Base-by-base conservation (phyloP, 2,797 vertebrate genomes). In the Pogonophryne albipinna region DNA sequence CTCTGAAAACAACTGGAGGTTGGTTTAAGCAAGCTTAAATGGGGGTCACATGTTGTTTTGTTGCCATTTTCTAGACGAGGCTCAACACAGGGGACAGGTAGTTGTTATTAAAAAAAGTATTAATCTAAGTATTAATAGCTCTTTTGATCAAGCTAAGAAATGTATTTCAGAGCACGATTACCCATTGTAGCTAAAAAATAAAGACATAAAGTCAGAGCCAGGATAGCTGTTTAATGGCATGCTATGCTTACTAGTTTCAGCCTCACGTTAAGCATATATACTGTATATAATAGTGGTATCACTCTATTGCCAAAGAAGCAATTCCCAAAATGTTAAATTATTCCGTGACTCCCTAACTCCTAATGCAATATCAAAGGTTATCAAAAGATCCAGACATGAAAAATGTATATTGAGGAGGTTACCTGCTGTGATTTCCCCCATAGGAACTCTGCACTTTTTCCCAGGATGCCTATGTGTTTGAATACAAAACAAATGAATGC, bases 401-500 rank as follows among this genome's bases (percentile, higher is more conserved):
- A 46, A 23, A 59, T 0, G 10, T 2, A 61, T 45, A 46, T 7
- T 44, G 47, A 53, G 27, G 4, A 55, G 19, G 38, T 83, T 87
- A 95, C 94, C 89, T 62, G 19, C 89, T 62, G 19, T 0, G 0
- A 11, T 0, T 0, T 20, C 73, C 58, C 53, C 91, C 90, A 69
- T 92, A 94, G 6, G 93, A 75, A 3, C 0, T 0, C 80, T 81
- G 17, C 31, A 95, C 90, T 0, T 83, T 19, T 38, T 76, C 10
- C 94, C 94, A 95, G 49, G 77, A 78, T 0, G 13, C 68, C 94
- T 95, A 46, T 8, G 46, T 17, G 27, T 72, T 55, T 20, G 1
- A 57, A 76, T 7, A 3, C 31, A 80, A 6, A 71, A 75, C 14
- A 55, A 69, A 56, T 52, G 15, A 77, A 44, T 34, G 0, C 16